Percentiles rank a stretch among this genome's conserved stretches.
These are phyloP conservation scores for Meloidogyne hapla DNA, from an alignment of 1,140 invertebrate species.

Conservation along the genomic window DNA sequence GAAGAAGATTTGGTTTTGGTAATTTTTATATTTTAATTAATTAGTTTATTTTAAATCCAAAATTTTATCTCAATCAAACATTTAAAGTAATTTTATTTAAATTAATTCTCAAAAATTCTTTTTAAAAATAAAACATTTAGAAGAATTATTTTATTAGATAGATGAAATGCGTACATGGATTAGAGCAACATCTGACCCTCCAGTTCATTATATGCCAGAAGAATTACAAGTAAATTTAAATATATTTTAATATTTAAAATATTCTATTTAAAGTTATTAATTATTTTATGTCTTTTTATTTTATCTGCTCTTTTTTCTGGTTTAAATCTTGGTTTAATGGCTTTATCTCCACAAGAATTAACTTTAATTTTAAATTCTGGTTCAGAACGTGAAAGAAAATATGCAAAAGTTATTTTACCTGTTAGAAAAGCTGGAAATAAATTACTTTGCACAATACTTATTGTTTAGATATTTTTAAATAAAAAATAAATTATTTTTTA, in stretches of 20 bases:
- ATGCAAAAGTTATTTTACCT: conserved; percentile 57
- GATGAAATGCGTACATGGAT: conserved; percentile 63
- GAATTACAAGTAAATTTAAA: conserved; percentile 47
- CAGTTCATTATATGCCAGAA: conserved; percentile 58
- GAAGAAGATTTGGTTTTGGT: conserved; percentile 58
- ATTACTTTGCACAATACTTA: conserved; percentile 59
- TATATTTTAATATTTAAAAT: no score
- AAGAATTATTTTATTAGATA: conserved; percentile 34
- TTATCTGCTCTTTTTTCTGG: conserved; percentile 92
- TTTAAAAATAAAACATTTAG: no score
- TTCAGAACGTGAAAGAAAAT: conserved; percentile 48
- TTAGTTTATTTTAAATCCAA: neutral
- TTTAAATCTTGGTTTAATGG: conserved; percentile 92
- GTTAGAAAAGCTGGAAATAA: conserved; percentile 52
- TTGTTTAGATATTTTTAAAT: conserved; percentile 60
- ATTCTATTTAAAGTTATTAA: conserved; percentile 67
- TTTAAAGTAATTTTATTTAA: no score
- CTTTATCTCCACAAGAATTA: conserved; percentile 69
- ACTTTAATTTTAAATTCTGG: conserved; percentile 56
- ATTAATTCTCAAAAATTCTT: no score
- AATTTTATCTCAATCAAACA: no score
- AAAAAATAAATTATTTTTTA: neutral
- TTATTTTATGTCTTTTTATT: conserved; percentile 76
- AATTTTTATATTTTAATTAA: neutral
- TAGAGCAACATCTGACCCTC: conserved; percentile 55